phyloP scores from a whole-genome alignment of 1,140 invertebrate species.

The Amphibalanus amphitrite region DNA sequence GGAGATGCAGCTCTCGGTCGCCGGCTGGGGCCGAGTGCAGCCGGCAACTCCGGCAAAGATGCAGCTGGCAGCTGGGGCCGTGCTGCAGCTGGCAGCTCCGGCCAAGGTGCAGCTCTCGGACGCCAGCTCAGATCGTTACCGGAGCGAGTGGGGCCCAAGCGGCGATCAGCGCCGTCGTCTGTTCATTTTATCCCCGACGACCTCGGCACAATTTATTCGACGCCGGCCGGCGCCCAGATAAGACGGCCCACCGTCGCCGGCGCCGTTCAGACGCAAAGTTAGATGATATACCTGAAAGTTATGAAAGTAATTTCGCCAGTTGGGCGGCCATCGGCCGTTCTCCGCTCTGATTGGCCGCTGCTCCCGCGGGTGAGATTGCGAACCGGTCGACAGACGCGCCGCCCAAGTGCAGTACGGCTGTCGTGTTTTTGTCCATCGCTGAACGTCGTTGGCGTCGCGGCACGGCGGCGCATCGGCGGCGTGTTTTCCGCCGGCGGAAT shows the following conservation, averaged over 20 bases:
- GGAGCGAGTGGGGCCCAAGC: too few species aligned
- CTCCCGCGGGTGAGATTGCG: not conserved
- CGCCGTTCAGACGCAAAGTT: not conserved
- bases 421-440: not conserved
- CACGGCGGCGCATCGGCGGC: not conserved
- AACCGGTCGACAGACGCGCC: too few species aligned
- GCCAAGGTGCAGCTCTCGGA: not conserved
- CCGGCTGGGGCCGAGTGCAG: too few species aligned
- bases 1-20: too few species aligned
- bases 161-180: not conserved
- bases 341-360: too few species aligned
- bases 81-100: too few species aligned
- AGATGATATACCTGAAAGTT: slow-evolving; percentile 1
- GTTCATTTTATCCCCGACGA: not conserved
- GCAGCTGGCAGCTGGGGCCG: too few species aligned
- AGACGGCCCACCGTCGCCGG: not conserved
- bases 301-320: slow-evolving; percentile 1
- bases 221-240: not conserved
- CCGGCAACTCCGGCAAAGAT: too few species aligned
- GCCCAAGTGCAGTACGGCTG: not conserved
- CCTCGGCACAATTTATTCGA: not conserved
- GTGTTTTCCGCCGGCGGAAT: not conserved
- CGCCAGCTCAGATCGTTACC: not conserved
- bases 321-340: not conserved
- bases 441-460: not conserved